Conservation (phyloP, 1,140 invertebrate genomes). For the Elymnias hypermnestra region DNA sequence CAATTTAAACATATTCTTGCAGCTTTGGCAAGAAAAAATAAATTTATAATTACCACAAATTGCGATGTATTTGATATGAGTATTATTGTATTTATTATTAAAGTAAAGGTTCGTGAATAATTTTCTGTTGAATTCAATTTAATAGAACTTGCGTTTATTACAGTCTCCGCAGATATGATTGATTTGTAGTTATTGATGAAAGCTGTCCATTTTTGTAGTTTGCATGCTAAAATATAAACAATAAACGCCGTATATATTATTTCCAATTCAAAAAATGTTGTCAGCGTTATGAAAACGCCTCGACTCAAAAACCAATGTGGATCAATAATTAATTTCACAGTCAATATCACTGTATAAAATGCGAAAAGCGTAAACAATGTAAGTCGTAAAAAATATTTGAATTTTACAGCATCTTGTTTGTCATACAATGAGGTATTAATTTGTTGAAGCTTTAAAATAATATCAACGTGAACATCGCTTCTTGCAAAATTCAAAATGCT, state of each 20-base stretch:
- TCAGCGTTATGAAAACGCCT: constrained; percentile 6
- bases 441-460: constrained; percentile 10
- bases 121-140: no score
- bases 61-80: no score
- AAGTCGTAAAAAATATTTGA: constrained; percentile 1
- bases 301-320: constrained; percentile 4
- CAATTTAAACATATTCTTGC: no score
- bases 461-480: constrained; percentile 6
- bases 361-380: neutral
- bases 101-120: no score
- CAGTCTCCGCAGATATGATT: constrained; percentile 1
- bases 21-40: no score
- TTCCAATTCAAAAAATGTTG: constrained; percentile 14
- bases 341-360: neutral
- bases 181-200: neutral
- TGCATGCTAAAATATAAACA: constrained; percentile 8
- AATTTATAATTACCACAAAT: no score
- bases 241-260: constrained; percentile 5
- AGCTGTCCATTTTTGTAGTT: constrained; percentile 5
- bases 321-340: constrained; percentile 3
- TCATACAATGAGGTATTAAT: constrained; percentile 5
- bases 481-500: constrained; percentile 8
- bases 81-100: no score
- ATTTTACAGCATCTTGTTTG: neutral
- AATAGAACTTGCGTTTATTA: constrained; percentile 6